Base-by-base conservation (phyloP, 2,888 invertebrate species). In the Sinodicranocentrus sp. region DNA sequence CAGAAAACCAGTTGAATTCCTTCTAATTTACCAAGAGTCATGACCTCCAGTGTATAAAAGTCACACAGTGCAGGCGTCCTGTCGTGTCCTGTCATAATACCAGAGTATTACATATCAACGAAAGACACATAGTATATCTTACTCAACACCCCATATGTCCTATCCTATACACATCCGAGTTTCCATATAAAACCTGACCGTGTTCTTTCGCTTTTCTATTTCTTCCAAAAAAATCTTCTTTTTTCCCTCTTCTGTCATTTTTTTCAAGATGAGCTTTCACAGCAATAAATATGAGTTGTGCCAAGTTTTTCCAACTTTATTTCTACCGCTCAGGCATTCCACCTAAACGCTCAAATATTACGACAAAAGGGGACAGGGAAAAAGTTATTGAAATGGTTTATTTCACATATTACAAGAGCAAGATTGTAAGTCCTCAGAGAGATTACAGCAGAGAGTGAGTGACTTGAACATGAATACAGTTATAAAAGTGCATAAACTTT, bases 211-310 rank as follows among this genome's bases (percentile, higher is more conserved):
- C 13, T 39, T 13, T 39, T 13, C 39, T 39, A 5, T 39, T 39
- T 39, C 39, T 8, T 8, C 39, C 13, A 8, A 13, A 39, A 39
- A 5, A 13, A 39, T 39, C 39, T 13, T 39, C 13, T 39, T 39
- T 13, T 39, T n/a, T 39, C 39, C 39, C 6, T n/a, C n/a, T n/a
- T n/a, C n/a, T n/a, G n/a, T n/a, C n/a, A 39, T 13, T 39, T 39
- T 21, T 68, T 68, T 26, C 48, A 13, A 13, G 39, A 26, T 48
- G 63, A 23, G 21, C 39, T 8, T 39, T 8, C 13, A 39, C 33
- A 57, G 71, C 25, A 52, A 71, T 71, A 71, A 71, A 71, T 71
- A 71, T 71, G 54, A 71, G 54, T 28, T 54, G 71, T 71, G 71
- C 54, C 71, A 71, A 71, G 43, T 67, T 67, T 23, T 57, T 57